phyloP scores from a whole-genome alignment of 1,140 invertebrate genomes.

The Megalopta genalis region DNA sequence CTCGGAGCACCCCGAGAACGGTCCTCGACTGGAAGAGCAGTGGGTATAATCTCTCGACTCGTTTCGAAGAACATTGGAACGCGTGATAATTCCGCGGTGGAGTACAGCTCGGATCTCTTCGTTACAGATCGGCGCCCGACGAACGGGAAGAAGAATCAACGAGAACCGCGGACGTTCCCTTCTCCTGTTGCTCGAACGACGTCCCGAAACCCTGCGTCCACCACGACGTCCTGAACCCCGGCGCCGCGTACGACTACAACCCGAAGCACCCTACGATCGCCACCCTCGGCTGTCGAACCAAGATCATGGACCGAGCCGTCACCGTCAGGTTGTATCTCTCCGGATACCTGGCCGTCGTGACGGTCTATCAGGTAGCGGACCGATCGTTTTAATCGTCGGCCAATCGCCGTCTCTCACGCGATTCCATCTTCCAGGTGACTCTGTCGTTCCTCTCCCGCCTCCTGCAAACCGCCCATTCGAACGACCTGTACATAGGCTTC shows the following conservation, averaged over 20 bases:
- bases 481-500: constrained; percentile 24
- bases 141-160: constrained; percentile 3
- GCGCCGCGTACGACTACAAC: constrained; percentile 33
- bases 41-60: constrained; percentile 42
- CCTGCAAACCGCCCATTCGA: constrained; percentile 48
- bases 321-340: constrained; percentile 22
- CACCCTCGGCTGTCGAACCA: constrained; percentile 37
- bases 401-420: no score
- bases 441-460: constrained; percentile 49
- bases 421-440: constrained; percentile 28
- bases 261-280: constrained; percentile 32
- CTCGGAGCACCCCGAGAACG: constrained; percentile 27
- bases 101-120: neutral
- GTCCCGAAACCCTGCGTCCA: constrained; percentile 31
- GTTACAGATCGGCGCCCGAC: constrained; percentile 3
- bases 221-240: constrained; percentile 21
- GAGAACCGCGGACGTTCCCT: constrained; percentile 45
- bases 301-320: constrained; percentile 11
- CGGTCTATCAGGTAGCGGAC: constrained; percentile 54
- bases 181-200: constrained; percentile 56
- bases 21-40: constrained; percentile 43
- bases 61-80: no score
- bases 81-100: no score
- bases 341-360: constrained; percentile 29
- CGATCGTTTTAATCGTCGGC: no score